Base-by-base conservation (phyloP, 53 echinoderm and acorn worm species). In the Astropecten irregularis region DNA sequence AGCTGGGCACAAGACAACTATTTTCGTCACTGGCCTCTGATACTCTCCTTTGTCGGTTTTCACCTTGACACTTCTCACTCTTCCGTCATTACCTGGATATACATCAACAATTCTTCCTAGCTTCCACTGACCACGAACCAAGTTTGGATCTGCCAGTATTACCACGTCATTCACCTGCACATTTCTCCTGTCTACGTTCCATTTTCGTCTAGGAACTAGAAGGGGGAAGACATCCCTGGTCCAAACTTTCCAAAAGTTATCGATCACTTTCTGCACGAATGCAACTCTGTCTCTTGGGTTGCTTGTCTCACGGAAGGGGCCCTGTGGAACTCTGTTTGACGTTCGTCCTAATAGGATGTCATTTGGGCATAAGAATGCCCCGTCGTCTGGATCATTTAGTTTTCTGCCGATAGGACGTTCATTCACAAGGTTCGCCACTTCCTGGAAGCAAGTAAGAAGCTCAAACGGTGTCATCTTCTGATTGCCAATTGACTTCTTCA, bases 81-180 rank as follows among this genome's bases (percentile, higher is more conserved):
- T 33, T 1, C 81, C 76, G 58, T 91, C 84, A 32, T 68, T 1
- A 21, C 88, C 88, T 58, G 92, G 92, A 48, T 88, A 91, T 8
- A 91, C 92, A 37, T 91, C 49, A 16, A 88, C 10, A 25, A 91
- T 66, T 74, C 84, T 73, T 0, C 88, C 91, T 27, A 76, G 7
- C 3, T 55, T 58, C 88, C 91, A 91, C 16, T 84, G 65, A 8
- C 91, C 84, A 2, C 84, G 38, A 25, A 87, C 40, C 0, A 76
- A 4, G 31, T 87, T 90, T 3, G 1, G 84, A 46, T 91, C 88
- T 1, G 88, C 28, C 39, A 88, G 36, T 51, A 68, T 67, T 15
- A 88, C 88, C 0, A 86, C 53, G 40, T 92, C 88, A 35, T 88
- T 81, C 19, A 88, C 85, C 2, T 81, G 84, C n/a, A 92, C 81